phyloP scores from a whole-genome alignment of 2,113 vertebrate species.

The Cromileptes altivelis region DNA sequence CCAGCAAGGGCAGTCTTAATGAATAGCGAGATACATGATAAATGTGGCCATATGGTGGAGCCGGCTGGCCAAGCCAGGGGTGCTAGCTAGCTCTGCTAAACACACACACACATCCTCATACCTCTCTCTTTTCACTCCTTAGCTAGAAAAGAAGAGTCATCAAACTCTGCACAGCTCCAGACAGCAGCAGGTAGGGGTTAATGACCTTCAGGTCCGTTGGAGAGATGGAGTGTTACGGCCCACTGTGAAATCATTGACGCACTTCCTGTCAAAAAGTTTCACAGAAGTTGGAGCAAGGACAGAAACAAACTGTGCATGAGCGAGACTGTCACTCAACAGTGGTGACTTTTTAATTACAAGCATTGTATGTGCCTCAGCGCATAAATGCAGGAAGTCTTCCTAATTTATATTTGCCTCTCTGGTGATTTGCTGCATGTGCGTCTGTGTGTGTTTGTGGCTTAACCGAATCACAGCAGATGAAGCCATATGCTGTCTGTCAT shows the following conservation, averaged over 20 bases:
- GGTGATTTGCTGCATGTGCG: conserved; percentile 47
- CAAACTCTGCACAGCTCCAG: conserved; percentile 64
- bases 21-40: conserved; percentile 85
- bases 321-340: conserved; percentile 57
- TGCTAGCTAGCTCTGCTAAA: conserved; percentile 73
- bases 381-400: conserved; percentile 58
- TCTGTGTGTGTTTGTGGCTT: conserved; percentile 15
- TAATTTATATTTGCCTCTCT: conserved; percentile 61
- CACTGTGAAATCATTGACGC: conserved; percentile 65
- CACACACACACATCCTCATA: conserved; percentile 19
- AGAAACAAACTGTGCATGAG: conserved; percentile 31
- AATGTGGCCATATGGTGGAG: conserved; percentile 87
- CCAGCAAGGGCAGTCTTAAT: conserved; percentile 84
- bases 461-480: conserved; percentile 72
- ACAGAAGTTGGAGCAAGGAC: conserved; percentile 52
- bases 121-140: conserved; percentile 67
- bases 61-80: conserved; percentile 84
- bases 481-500: conserved; percentile 79
- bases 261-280: conserved; percentile 75
- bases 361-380: conserved; percentile 51
- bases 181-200: conserved; percentile 80
- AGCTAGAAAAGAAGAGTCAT: conserved; percentile 72
- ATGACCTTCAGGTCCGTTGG: conserved; percentile 78
- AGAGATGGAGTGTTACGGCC: conserved; percentile 65
- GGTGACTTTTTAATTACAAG: conserved; percentile 69